Conservation (phyloP, 2,888 invertebrate species). For the Microchrysa polita region DNA sequence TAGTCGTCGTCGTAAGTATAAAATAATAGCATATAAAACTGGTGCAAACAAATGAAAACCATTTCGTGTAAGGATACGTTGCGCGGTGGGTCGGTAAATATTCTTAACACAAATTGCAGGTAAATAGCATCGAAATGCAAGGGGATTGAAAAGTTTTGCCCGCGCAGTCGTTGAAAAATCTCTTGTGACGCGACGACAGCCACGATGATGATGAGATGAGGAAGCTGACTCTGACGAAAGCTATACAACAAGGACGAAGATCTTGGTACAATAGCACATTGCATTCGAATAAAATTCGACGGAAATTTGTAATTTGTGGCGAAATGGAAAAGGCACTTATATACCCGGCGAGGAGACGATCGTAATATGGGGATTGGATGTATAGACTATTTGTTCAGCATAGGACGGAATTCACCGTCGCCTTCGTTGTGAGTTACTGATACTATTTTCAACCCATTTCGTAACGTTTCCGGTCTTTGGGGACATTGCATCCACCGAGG, state of each 20-base stretch:
- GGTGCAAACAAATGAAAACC: slow-evolving; percentile 36
- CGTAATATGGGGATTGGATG: not conserved
- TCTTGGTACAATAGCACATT: not conserved
- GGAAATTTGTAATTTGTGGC: slow-evolving; percentile 26
- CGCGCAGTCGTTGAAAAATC: slow-evolving; percentile 5
- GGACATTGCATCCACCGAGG: no score
- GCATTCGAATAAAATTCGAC: slow-evolving; percentile 31
- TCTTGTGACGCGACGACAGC: not conserved
- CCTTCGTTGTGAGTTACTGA: slow-evolving; percentile 4
- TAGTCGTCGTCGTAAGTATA: slow-evolving; percentile 25
- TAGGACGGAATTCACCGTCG: not conserved
- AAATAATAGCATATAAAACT: slow-evolving; percentile 44
- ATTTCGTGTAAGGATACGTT: no score
- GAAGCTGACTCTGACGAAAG: not conserved
- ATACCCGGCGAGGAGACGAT: no score
- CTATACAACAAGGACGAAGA: slow-evolving; percentile 9
- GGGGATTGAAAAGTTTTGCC: slow-evolving; percentile 29
- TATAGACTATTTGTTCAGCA: no score
- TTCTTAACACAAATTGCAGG: slow-evolving; percentile 41
- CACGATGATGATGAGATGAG: not conserved
- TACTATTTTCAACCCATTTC: not conserved
- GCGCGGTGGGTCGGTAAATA: slow-evolving; percentile 22
- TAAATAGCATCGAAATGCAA: slow-evolving; percentile 15
- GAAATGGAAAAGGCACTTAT: slow-evolving; percentile 26
- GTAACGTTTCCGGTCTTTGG: no score